Evolutionary conservation across 2,888 invertebrate species (phyloP), one percentile per base, ranked within the genome.

Genomic region (Amiota minor): DNA sequence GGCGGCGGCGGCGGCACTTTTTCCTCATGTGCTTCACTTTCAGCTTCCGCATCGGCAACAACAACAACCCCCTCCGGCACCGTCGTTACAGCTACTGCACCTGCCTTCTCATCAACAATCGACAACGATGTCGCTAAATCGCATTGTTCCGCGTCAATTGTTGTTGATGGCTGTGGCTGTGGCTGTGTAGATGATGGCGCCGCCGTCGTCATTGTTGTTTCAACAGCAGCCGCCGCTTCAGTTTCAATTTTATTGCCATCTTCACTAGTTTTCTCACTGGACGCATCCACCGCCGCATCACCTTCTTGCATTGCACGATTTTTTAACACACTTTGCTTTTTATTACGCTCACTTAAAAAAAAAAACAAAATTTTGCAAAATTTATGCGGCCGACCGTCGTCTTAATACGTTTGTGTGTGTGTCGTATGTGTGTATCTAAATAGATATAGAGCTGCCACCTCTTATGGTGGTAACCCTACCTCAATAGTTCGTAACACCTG

Each of bases 281-380:
- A 76, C 74, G 77, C 79, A 35, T 35, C 35, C 75, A 76, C 78
- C 53, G 79, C 85, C 69, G 77, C 76, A 59, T 81, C 81, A 49
- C 72, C 75, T 67, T 78, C 78, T 16, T 76, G 81, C 86, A 85
- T 80, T 75, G 81, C 73, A 73, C 80, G 78, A 72, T 79, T 80
- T 82, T 86, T 86, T 78, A 45, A 83, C 81, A 72, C 84, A 59
- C 70, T 70, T 79, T 86, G 83, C 68, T 55, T 68, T 76, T 74
- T 45, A 23, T 20, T 62, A 47, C 69, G 49, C 70, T 69, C 16
- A 20, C 18, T 59, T 20, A 45, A 74, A 74, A 62, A 45, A 68
- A 61, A 74, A 75, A 74, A 77, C 75, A 77, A 76, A 71, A 55
- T 74, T 67, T 77, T 72, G 53, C 82, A 79, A 81, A 80, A 84